phyloP scores from a whole-genome alignment of 1,140 invertebrate genomes.

The Luehdorfia chinensis region DNA sequence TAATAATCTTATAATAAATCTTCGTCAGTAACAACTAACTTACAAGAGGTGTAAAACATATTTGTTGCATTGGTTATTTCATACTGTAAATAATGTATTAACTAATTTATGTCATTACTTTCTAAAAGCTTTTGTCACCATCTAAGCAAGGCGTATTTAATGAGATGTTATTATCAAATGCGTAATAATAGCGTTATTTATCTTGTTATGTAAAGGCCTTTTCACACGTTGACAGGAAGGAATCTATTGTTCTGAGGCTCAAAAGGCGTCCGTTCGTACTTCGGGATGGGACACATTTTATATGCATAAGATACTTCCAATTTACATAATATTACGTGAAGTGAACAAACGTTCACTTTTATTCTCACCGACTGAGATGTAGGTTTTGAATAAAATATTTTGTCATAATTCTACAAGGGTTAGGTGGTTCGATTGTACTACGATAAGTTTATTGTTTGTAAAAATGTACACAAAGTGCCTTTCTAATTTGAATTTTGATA shows the following conservation, averaged over 20 bases:
- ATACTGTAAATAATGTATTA: too few relatives aligned
- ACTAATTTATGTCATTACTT: too few relatives aligned
- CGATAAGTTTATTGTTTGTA: constrained; percentile 6
- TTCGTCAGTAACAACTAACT: too few relatives aligned
- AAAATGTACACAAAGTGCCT: not conserved
- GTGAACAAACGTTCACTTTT: constrained; percentile 16
- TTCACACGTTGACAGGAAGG: constrained; percentile 30
- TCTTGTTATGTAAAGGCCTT: too few relatives aligned
- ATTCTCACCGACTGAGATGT: constrained; percentile 9
- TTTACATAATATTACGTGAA: constrained; percentile 13
- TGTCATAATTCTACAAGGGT: constrained; percentile 12
- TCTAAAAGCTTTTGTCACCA: too few relatives aligned
- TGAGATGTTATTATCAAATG: too few relatives aligned
- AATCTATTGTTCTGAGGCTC: constrained; percentile 35
- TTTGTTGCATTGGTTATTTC: too few relatives aligned
- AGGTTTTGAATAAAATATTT: constrained; percentile 15
- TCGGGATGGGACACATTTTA: constrained; percentile 14
- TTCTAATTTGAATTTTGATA: too few relatives aligned
- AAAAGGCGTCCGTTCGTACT: constrained; percentile 26
- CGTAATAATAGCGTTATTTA: too few relatives aligned
- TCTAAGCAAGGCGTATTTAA: too few relatives aligned
- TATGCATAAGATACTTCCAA: constrained; percentile 17
- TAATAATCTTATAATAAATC: too few relatives aligned
- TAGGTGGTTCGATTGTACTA: not conserved
- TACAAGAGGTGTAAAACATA: too few relatives aligned